Base-by-base conservation (phyloP, 2,888 invertebrate species). In the Latrodectus hesperus region DNA sequence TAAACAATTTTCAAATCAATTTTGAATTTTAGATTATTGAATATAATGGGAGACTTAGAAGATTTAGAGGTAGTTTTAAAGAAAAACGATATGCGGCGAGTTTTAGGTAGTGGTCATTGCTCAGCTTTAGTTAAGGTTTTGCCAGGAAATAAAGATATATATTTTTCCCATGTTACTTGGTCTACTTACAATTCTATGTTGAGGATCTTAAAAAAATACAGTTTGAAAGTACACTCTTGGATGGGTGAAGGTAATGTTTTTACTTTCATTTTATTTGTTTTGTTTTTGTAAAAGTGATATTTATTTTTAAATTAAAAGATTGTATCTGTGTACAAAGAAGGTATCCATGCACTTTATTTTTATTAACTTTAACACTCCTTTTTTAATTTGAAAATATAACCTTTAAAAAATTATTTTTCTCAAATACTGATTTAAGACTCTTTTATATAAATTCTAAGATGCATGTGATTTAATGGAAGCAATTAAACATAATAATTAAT, bases 161-260 rank as follows among this genome's bases (percentile, higher is more conserved):
- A 94, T 89, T 94, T 96, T 26, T 95, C 96, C 0, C 97, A 98
- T 91, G 96, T 96, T 91, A 95, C 96, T 3, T 97, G 96, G 92
- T 95, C 94, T 91, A 95, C 95, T 89, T 97, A 96, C 91, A 94
- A 94, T 52, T 94, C 95, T 89, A 98, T 98, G 97, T 93, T 97
- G 87, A 94, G 97, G 84, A 94, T 97, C 60, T 93, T 96, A 91
- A 98, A 98, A 92, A 94, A 95, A 84, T 98, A 98, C 93, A 95
- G 95, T 91, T 94, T 98, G 78, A 94, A 95, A 88, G 96, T 95
- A 91, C 96, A 95, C 90, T 92, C 93, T 76, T 94, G 94, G 14
- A 93, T 94, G 3, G 55, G 53, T 55, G 60, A 75, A 80, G 89
- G 90, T 90, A 84, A 77, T 51, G 12, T 17, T 68, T 14, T 68